A percentile compares a stretch with the other conserved stretches of the same genome.
Evolutionary conservation across 2,888 invertebrate species (phyloP).

Genomic region (Tenthredo livida): DNA sequence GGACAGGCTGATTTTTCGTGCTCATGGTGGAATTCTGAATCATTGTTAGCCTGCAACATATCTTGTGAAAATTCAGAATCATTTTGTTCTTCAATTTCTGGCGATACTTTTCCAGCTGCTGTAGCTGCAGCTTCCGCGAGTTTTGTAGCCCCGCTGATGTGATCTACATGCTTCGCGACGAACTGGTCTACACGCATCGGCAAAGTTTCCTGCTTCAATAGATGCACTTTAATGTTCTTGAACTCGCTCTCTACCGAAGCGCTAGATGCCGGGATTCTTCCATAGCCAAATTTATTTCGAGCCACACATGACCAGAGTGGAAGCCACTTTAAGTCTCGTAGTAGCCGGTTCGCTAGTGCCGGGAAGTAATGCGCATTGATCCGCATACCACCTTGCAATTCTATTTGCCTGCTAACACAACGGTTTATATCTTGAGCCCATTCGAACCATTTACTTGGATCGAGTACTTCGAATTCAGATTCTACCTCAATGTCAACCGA

Average conservation of each 20-base stretch:
- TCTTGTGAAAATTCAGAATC: neutral
- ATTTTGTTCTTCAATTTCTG: neutral
- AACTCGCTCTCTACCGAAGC: slow-evolving; percentile 55
- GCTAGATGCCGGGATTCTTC: slow-evolving; percentile 56
- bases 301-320: slow-evolving; percentile 57
- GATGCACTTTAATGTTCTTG: slow-evolving; percentile 51
- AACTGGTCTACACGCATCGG: slow-evolving; percentile 54
- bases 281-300: slow-evolving; percentile 56
- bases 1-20: neutral
- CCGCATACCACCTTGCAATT: neutral
- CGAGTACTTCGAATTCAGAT: neutral
- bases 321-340: slow-evolving; percentile 52
- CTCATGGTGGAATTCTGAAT: neutral
- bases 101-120: neutral
- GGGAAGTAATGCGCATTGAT: slow-evolving; percentile 54
- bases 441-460: neutral
- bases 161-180: slow-evolving; percentile 51
- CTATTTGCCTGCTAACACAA: neutral
- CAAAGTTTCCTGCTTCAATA: slow-evolving; percentile 44
- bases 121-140: slow-evolving; percentile 20
- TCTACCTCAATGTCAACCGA: neutral
- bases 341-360: slow-evolving; percentile 50
- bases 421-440: slow-evolving; percentile 5
- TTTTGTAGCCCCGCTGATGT: slow-evolving; percentile 51
- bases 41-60: neutral